phyloP scores from a whole-genome alignment of 2,888 invertebrate genomes.

The Stegana nigrithorax region DNA sequence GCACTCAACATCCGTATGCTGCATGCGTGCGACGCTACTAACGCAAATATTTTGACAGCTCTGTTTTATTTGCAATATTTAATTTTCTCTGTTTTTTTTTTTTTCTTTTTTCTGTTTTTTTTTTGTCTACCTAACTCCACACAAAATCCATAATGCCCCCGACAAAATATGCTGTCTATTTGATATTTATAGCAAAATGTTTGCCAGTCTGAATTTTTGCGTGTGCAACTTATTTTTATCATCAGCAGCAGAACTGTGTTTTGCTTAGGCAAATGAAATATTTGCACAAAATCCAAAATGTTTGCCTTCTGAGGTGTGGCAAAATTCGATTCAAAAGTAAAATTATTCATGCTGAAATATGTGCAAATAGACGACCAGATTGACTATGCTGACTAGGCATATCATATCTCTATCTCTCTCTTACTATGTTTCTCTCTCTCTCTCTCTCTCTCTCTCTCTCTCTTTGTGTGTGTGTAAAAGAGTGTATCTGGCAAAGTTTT shows the following conservation, averaged over 20 bases:
- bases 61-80: background rate
- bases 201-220: background rate
- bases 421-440: too few species aligned
- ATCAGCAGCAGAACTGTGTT: background rate
- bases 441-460: too few species aligned
- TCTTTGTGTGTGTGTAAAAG: too few species aligned
- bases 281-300: constrained; percentile 1
- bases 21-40: background rate
- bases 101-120: background rate
- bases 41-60: background rate
- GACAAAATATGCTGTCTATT: background rate
- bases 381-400: too few species aligned
- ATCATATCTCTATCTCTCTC: too few species aligned
- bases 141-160: too few species aligned
- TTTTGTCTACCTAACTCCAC: background rate
- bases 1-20: constrained; percentile 24
- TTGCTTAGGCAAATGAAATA: constrained; percentile 1
- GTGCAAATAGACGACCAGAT: background rate
- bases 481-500: too few species aligned
- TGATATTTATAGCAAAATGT: background rate
- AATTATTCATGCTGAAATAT: background rate
- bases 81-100: background rate
- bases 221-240: background rate
- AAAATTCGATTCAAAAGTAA: background rate
- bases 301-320: background rate